These are phyloP conservation scores for Holcopasites calliopsidis DNA, from an alignment of 1,140 invertebrate species.

Conservation along the genomic window DNA sequence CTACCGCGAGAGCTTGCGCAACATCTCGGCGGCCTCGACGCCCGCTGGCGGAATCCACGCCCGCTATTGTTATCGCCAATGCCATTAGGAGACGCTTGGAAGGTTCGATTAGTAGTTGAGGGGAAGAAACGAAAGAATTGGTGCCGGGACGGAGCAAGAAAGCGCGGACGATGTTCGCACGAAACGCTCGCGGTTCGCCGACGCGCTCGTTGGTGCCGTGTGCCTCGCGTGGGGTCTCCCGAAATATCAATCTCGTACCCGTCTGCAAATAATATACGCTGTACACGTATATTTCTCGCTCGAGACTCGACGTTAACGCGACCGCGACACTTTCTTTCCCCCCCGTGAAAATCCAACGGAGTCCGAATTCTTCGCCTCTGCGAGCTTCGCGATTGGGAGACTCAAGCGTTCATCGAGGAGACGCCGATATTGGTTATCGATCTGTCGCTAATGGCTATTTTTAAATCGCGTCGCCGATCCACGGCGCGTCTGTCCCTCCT, in stretches of 20 bases:
- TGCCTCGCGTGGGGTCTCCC: conserved; percentile 72
- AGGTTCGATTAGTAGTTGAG: not conserved
- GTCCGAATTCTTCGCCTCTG: too few relatives aligned
- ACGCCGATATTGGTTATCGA: too few relatives aligned
- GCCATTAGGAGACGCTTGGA: conserved; percentile 14
- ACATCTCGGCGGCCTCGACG: not conserved
- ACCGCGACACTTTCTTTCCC: conserved; percentile 1
- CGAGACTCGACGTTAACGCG: conserved; percentile 41
- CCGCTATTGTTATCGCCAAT: conserved; percentile 8
- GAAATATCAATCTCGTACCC: conserved; percentile 75
- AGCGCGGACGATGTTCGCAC: conserved; percentile 46
- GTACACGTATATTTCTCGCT: conserved; percentile 54
- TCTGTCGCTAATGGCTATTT: too few relatives aligned
- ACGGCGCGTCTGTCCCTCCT: not conserved
- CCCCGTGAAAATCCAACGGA: not conserved
- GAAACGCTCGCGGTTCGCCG: conserved; percentile 40
- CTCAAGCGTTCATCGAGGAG: too few relatives aligned
- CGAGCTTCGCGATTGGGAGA: too few relatives aligned
- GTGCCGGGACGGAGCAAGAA: conserved; percentile 8
- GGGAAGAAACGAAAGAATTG: not conserved
- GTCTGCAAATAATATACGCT: conserved; percentile 61
- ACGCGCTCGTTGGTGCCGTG: conserved; percentile 74
- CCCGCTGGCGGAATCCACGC: too few relatives aligned
- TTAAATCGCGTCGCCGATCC: too few relatives aligned
- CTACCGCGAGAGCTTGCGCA: too few relatives aligned